These are phyloP conservation scores for Echeneis naucrates DNA, from an alignment of 2,797 vertebrate genomes.

Conservation along the genomic window DNA sequence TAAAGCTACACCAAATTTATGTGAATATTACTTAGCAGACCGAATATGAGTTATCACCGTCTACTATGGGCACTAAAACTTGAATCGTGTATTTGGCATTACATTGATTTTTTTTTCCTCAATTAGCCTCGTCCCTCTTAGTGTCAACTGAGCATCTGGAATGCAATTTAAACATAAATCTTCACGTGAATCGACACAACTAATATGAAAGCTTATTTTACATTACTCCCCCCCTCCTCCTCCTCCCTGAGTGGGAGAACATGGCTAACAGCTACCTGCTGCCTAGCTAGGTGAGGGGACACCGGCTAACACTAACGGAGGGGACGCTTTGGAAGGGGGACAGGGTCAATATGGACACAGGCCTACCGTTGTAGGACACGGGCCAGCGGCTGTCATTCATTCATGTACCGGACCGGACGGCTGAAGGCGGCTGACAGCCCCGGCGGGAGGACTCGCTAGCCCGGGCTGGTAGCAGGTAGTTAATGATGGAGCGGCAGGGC, in stretches of 20 bases:
- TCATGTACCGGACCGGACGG: constrained; percentile 19
- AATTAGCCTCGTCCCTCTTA: not conserved
- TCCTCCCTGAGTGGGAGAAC: no score
- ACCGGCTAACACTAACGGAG: not conserved
- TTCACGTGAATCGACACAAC: no score
- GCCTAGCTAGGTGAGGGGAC: constrained; percentile 37
- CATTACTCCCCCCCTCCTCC: no score
- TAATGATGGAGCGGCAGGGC: constrained; percentile 66
- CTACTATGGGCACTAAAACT: not conserved
- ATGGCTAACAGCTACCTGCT: constrained; percentile 33
- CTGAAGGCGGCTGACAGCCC: constrained; percentile 52
- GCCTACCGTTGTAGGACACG: constrained; percentile 62
- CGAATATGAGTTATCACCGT: not conserved
- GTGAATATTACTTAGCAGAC: not conserved
- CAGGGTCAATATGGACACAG: not conserved
- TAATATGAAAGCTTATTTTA: no score
- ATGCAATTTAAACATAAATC: not conserved
- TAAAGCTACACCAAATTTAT: not conserved
- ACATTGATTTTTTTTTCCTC: not conserved
- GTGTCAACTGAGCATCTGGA: not conserved
- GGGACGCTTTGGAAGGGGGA: not conserved
- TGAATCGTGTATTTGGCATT: not conserved
- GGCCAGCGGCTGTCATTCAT: constrained; percentile 59
- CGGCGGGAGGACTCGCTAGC: constrained; percentile 35
- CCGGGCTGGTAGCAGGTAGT: constrained; percentile 59